These are phyloP conservation scores for Orussus abietinus DNA, from an alignment of 1,140 invertebrate species.

Conservation along the genomic window DNA sequence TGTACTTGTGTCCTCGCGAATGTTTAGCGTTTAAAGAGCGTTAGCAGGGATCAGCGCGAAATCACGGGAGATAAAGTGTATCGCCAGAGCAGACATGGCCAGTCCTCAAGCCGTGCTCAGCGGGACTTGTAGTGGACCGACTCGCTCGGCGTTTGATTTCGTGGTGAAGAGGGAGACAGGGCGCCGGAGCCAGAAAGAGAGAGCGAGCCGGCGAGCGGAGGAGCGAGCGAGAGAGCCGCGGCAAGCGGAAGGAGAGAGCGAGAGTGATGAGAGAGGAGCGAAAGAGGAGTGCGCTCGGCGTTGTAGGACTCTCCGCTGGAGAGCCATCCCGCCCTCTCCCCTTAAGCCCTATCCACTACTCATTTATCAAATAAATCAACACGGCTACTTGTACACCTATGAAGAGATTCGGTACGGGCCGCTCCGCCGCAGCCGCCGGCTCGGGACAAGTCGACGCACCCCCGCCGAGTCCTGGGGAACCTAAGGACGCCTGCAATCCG, in stretches of 20 bases:
- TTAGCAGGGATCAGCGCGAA: neutral
- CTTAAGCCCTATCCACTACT: constrained; percentile 45
- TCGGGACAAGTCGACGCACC: no score
- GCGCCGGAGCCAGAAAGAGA: constrained; percentile 18
- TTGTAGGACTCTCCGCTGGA: constrained; percentile 50
- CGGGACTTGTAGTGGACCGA: constrained; percentile 27
- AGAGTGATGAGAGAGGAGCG: constrained; percentile 27
- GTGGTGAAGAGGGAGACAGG: constrained; percentile 16
- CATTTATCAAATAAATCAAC: constrained; percentile 53
- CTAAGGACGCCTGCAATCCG: no score
- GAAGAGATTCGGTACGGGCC: constrained; percentile 31
- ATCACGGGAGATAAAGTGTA: constrained; percentile 23
- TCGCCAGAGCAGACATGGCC: constrained; percentile 24
- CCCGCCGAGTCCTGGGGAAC: no score
- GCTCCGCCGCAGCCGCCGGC: no score
- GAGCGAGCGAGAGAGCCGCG: constrained; percentile 9
- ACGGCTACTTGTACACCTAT: constrained; percentile 46
- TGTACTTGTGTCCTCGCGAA: no score
- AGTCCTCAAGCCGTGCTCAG: constrained; percentile 24
- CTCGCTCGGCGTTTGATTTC: constrained; percentile 33
- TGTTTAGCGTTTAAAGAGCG: no score
- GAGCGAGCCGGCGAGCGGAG: constrained; percentile 9
- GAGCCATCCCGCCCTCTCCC: constrained; percentile 34
- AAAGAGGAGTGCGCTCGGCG: constrained; percentile 46
- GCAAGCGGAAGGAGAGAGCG: constrained; percentile 12